These are phyloP conservation scores for Pseudochirops cupreus DNA, from an alignment of 2,797 vertebrate genomes.

Conservation along the genomic window DNA sequence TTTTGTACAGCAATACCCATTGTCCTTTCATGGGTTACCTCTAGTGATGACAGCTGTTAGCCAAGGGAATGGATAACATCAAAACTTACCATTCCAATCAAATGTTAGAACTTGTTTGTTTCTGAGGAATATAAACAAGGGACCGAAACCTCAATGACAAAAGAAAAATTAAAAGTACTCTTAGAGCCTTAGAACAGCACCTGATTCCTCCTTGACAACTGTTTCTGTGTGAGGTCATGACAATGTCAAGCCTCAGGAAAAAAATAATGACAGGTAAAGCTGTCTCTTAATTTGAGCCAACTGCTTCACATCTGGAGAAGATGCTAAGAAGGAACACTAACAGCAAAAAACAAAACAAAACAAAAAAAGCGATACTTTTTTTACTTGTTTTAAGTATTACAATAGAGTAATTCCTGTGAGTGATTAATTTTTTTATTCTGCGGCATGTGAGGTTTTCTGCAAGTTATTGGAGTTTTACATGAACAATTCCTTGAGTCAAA, in stretches of 20 bases:
- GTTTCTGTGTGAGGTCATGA: slow-evolving; percentile 45
- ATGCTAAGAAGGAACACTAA: slow-evolving; percentile 67
- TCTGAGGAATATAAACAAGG: slow-evolving; percentile 38
- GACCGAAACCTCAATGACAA: slow-evolving; percentile 41
- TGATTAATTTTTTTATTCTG: slow-evolving; percentile 63
- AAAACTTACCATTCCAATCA: slow-evolving; percentile 27
- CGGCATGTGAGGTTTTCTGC: slow-evolving; percentile 43
- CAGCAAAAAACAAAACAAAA: not conserved
- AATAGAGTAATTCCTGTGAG: slow-evolving; percentile 72
- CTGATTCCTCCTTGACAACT: slow-evolving; percentile 33
- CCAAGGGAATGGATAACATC: slow-evolving; percentile 76
- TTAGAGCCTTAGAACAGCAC: slow-evolving; percentile 62
- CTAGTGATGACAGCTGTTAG: slow-evolving; percentile 60
- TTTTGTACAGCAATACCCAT: slow-evolving; percentile 65
- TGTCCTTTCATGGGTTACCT: slow-evolving; percentile 67
- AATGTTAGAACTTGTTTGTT: slow-evolving; percentile 57
- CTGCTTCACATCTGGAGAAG: slow-evolving; percentile 53
- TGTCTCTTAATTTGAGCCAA: slow-evolving; percentile 8
- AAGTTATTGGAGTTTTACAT: slow-evolving; percentile 63
- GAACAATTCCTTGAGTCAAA: slow-evolving; percentile 49
- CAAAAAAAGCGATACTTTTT: slow-evolving; percentile 46
- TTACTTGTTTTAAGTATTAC: slow-evolving; percentile 71
- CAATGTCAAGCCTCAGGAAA: slow-evolving; percentile 51
- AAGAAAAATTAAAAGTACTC: slow-evolving; percentile 55
- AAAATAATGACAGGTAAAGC: not conserved